Evolutionary conservation across 2,888 invertebrate genomes (phyloP).

Genomic region (Scelioninae gen. 2): DNA sequence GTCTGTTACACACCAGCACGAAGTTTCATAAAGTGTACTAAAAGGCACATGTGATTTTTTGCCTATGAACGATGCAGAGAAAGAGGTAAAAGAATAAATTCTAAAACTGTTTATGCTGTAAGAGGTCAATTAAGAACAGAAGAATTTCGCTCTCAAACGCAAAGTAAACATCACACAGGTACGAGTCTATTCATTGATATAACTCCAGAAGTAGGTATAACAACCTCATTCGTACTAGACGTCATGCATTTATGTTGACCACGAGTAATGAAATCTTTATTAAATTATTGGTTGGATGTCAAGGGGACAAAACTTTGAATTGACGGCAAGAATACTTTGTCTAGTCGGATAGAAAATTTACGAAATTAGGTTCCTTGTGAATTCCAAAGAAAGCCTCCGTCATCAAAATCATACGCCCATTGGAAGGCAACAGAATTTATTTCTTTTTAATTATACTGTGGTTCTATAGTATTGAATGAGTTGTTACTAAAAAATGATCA

Average conservation of each 20-base stretch:
- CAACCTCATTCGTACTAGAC: constrained; percentile 7
- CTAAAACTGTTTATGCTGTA: not conserved
- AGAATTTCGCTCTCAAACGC: constrained; percentile 6
- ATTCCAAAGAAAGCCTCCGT: constrained; percentile 3
- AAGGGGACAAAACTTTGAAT: too few relatives aligned
- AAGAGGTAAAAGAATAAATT: not conserved
- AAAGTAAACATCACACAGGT: constrained; percentile 4
- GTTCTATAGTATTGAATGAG: constrained; percentile 59
- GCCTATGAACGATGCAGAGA: constrained; percentile 10
- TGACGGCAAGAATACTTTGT: too few relatives aligned
- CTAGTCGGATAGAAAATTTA: not conserved
- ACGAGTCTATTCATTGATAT: constrained; percentile 10
- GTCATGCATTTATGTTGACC: constrained; percentile 28
- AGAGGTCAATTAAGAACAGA: constrained; percentile 1
- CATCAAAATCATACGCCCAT: not conserved
- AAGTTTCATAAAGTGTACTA: constrained; percentile 14
- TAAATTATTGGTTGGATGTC: constrained; percentile 9
- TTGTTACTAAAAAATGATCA: constrained; percentile 62
- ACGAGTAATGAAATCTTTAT: constrained; percentile 8
- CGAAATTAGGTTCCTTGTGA: not conserved
- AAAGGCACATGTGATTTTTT: constrained; percentile 11
- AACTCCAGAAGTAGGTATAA: constrained; percentile 12
- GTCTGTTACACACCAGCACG: constrained; percentile 28
- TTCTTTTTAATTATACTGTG: constrained; percentile 27
- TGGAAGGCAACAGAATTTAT: constrained; percentile 32